Evolutionary conservation across 2,888 invertebrate genomes (phyloP), one percentile per base, ranked within the genome.

Genomic region (Trachelus stipa): DNA sequence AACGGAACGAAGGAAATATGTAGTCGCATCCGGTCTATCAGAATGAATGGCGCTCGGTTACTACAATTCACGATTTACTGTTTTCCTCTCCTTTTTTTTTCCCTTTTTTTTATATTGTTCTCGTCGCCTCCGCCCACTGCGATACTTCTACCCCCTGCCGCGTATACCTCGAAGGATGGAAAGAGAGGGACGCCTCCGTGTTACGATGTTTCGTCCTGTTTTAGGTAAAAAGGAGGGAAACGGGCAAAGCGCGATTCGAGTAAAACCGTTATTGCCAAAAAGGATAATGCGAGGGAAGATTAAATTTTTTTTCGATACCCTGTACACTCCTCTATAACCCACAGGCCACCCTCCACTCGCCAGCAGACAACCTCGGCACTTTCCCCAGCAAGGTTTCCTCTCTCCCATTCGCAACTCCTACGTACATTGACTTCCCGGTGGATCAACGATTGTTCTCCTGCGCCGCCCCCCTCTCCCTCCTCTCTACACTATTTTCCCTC

Each of bases 1-100:
- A 89, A 88, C 86, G 87, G 84, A 87, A 87, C 87, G 87, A 88
- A 90, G 87, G 87, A 90, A 90, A 90, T 89, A 89, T 87, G 88
- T 85, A 88, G 87, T 88, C 87, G 85, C 86, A 86, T 89, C 88
- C 87, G 87, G 86, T 88, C 85, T 86, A 89, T 88, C 88, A 85
- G 87, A 84, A 90, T 86, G 87, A 88, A 89, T 89, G 87, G 87
- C 86, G 83, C 85, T 82, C 76, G 78, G 79, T 83, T 83, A 85
- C 85, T 87, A 85, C 88, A 86, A 88, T 87, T 85, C 86, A 85
- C 88, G 87, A 89, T 89, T 90, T 89, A 88, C 86, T 83, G 86
- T 85, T 86, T 80, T 73, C 80, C 85, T 78, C 84, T 83, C 84
- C 9, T 34, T 9, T 86, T 86, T 31, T 31, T 31, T 31, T 31